A percentile compares a stretch with the other conserved stretches of the same genome.
Evolutionary conservation across 1,140 invertebrate genomes (phyloP).

Genomic region (Rhopalosiphum maidis): DNA sequence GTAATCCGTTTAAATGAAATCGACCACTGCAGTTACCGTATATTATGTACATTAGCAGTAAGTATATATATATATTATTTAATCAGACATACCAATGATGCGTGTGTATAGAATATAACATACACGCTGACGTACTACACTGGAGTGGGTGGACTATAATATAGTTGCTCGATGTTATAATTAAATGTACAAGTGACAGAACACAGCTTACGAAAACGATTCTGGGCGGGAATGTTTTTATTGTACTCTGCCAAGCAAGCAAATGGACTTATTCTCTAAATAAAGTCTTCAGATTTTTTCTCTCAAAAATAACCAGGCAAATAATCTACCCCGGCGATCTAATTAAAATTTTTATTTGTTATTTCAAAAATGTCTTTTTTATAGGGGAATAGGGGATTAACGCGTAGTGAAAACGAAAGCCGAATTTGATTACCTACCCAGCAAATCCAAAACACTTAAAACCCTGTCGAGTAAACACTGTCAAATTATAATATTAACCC

Average conservation of each 20-base stretch:
- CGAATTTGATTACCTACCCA: not conserved
- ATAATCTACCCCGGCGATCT: not conserved
- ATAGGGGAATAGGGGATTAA: not conserved
- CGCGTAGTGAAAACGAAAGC: not conserved
- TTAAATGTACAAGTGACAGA: conserved; percentile 33
- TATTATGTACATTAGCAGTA: conserved; percentile 4
- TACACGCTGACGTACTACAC: not conserved
- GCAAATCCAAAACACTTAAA: not conserved
- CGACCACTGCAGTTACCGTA: not conserved
- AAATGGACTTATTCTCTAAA: not conserved
- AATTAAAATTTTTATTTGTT: conserved; percentile 25
- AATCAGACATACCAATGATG: not conserved
- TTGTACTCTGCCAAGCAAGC: not conserved
- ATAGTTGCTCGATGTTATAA: conserved; percentile 17
- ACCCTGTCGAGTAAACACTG: not conserved
- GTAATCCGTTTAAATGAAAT: not conserved
- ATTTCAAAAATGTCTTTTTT: conserved; percentile 2
- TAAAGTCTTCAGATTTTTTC: not conserved
- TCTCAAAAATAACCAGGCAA: not conserved
- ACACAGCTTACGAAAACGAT: conserved; percentile 20
- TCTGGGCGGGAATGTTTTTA: conserved; percentile 8
- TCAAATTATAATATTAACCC: not conserved
- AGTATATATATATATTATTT: not conserved
- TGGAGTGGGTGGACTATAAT: not conserved
- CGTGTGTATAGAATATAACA: not conserved